Base-by-base conservation (phyloP, 2,888 invertebrate species). In the Cryptus armator region DNA sequence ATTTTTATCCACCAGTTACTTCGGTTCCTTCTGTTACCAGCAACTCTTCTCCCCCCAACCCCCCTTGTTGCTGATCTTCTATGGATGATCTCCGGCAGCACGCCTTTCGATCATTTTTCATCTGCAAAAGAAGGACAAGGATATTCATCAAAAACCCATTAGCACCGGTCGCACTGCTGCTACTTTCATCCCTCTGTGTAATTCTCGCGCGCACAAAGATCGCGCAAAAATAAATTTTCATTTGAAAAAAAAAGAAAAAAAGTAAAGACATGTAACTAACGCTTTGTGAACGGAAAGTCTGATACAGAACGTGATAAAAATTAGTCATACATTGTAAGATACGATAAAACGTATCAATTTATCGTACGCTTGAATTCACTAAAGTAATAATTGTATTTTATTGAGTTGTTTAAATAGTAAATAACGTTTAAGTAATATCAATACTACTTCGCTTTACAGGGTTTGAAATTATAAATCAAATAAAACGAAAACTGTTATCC, bases 1-100 rank as follows among this genome's bases (percentile, higher is more conserved):
- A 92, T 92, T 86, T 89, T 89, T 67, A n/a, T 53, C 48, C 44
- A 56, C 37, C 19, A 56, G 62, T 68, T 82, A 75, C 71, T 76
- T 79, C 51, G 53, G 59, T 72, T 70, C 64, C 53, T 72, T 83
- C 72, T 67, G 66, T 77, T 80, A 71, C 77, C 66, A 48, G 72
- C 67, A 16, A 51, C 46, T 62, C 56, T 37, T 32, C 53, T 56
- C 64, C 14, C n/a, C 44, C 29, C 24, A 32, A 43, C 71, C 66
- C 24, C 59, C 71, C 66, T 59, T 72, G 72, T 74, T 46, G 72
- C 53, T 83, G 81, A 74, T 86, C 79, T 71, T 75, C 81, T 85
- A 85, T 75, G 84, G 81, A 78, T 71, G 81, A 78, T 85, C 70
- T 74, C 71, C 70, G 81, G 75, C 70, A 75, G 78, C 70, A 85